phyloP scores from a whole-genome alignment of 2,113 vertebrate species.

The Thunnus maccoyii region DNA sequence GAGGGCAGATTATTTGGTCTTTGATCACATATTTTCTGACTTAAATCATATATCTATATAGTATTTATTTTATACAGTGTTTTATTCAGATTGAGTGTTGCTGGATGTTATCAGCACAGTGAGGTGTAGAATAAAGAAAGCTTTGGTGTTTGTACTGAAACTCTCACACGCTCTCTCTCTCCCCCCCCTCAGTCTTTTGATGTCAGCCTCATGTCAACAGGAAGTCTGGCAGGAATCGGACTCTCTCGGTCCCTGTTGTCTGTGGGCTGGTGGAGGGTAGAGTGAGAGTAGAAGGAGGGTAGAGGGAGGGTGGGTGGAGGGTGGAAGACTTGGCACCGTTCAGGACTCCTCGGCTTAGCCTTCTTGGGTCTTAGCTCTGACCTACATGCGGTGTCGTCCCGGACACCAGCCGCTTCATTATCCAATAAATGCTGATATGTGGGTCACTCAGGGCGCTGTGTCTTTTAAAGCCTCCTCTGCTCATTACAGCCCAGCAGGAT shows the following conservation, averaged over 20 bases:
- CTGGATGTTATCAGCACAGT: no score
- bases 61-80: no score
- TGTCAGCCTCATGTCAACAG: constrained; percentile 27
- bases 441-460: constrained; percentile 29
- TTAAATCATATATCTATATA: no score
- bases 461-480: background rate
- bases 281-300: no score
- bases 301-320: no score
- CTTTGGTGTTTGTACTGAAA: no score
- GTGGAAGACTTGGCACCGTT: constrained; percentile 26
- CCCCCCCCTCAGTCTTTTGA: no score
- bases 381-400: constrained; percentile 49
- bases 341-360: constrained; percentile 22
- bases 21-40: no score
- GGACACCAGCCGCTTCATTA: constrained; percentile 33
- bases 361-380: constrained; percentile 53
- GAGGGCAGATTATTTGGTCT: no score
- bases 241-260: background rate
- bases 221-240: constrained; percentile 41
- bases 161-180: no score
- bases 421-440: constrained; percentile 52
- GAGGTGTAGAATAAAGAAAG: no score
- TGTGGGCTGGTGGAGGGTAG: background rate
- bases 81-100: no score
- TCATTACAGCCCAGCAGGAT: background rate